Percentiles rank a stretch among this genome's conserved stretches.
Evolutionary conservation across 1,140 invertebrate species (phyloP).

Genomic region (Drosophila ercepeae): DNA sequence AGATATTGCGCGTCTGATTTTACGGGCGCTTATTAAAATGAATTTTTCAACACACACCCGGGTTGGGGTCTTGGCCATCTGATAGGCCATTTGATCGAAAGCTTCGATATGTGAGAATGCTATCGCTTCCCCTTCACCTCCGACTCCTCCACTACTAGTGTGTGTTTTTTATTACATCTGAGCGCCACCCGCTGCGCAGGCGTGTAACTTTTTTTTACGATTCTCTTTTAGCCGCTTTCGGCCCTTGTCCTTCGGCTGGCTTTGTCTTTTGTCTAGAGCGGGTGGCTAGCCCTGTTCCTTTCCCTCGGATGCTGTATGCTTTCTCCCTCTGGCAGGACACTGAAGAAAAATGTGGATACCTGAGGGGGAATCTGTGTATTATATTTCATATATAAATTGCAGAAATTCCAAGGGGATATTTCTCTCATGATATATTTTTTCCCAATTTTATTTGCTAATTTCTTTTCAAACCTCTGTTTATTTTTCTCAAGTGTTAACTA

Average conservation of each 20-base stretch:
- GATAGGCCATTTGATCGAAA: constrained; percentile 76
- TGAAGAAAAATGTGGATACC: background rate
- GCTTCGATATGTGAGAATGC: constrained; percentile 67
- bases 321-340: background rate
- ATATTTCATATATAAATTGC: too few species aligned
- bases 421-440: too few species aligned
- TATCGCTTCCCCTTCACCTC: constrained; percentile 16
- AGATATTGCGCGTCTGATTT: constrained; percentile 71
- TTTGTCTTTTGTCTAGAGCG: constrained; percentile 50
- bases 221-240: constrained; percentile 32
- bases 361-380: too few species aligned
- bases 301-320: background rate
- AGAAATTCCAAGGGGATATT: too few species aligned
- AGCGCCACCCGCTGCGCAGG: constrained; percentile 74
- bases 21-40: constrained; percentile 81
- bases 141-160: background rate
- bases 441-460: too few species aligned
- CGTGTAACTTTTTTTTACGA: constrained; percentile 66
- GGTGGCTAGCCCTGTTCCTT: constrained; percentile 22
- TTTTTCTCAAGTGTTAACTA: background rate
- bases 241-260: constrained; percentile 38
- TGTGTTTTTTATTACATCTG: constrained; percentile 66
- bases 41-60: constrained; percentile 72
- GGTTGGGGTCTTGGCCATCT: constrained; percentile 23
- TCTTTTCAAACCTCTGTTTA: background rate